These are phyloP conservation scores for Hypotaenidia philippensis DNA, from an alignment of 2,797 vertebrate species.

Conservation along the genomic window DNA sequence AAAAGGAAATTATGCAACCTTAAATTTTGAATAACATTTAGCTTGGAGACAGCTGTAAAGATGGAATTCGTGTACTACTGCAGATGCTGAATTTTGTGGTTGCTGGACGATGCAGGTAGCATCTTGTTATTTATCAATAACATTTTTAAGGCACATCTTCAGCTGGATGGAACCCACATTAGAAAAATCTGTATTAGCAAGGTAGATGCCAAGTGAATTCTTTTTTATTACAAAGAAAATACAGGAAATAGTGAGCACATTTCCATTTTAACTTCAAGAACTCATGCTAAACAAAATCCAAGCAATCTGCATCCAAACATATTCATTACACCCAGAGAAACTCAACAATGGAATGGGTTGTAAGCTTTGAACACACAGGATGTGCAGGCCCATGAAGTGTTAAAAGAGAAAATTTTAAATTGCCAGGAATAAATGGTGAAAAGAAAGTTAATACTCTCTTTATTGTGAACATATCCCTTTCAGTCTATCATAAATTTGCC, in stretches of 20 bases:
- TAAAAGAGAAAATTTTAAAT: neutral
- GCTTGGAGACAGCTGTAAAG: neutral
- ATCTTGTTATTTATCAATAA: neutral
- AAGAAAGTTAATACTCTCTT: neutral
- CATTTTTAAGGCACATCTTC: neutral
- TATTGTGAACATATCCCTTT: neutral
- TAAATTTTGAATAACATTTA: neutral
- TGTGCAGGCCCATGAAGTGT: neutral
- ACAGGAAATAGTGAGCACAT: neutral
- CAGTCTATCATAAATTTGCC: neutral
- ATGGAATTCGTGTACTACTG: neutral
- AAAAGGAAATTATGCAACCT: neutral
- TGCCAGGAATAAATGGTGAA: neutral
- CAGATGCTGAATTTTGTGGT: neutral
- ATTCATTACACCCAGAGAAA: neutral
- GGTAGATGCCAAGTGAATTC: neutral
- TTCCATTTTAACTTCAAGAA: neutral
- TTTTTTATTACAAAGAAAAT: neutral
- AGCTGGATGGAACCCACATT: neutral
- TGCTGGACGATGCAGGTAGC: neutral
- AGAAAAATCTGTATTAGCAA: neutral
- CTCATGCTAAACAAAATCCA: neutral
- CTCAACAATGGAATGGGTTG: accelerated
- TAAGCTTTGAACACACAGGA: neutral
- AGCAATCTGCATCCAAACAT: neutral